Percentiles rank a stretch among this genome's conserved stretches.
These are phyloP conservation scores for Scaptomyza tumidula DNA, from an alignment of 2,888 invertebrate species.

Conservation along the genomic window DNA sequence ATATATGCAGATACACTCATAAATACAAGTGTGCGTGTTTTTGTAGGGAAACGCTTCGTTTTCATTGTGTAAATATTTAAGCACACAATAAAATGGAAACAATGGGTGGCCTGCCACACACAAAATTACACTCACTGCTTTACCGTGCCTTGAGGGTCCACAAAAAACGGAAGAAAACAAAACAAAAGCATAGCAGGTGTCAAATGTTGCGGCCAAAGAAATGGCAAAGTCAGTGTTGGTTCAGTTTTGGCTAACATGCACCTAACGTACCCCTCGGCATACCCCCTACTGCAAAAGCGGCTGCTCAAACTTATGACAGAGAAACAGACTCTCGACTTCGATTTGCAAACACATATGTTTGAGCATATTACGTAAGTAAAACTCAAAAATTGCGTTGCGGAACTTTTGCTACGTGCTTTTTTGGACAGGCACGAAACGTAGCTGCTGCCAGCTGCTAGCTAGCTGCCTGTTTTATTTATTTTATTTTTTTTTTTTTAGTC, in stretches of 20 bases:
- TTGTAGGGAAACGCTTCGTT: conserved; percentile 61
- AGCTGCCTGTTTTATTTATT: conserved; percentile 11
- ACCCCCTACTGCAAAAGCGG: neutral
- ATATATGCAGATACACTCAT: neutral
- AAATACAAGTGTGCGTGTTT: conserved; percentile 35
- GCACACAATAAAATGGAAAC: conserved; percentile 73
- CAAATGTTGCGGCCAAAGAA: conserved; percentile 73
- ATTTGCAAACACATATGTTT: conserved; percentile 69
- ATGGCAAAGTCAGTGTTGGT: conserved; percentile 61
- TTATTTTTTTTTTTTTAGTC: neutral
- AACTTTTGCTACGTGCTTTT: conserved; percentile 70
- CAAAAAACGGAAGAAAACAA: conserved; percentile 6
- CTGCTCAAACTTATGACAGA: conserved; percentile 57
- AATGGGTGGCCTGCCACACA: conserved; percentile 45
- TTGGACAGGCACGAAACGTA: conserved; percentile 55
- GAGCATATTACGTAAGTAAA: conserved; percentile 56
- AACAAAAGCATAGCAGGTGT: conserved; percentile 69
- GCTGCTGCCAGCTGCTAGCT: conserved; percentile 40
- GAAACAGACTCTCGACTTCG: conserved; percentile 38
- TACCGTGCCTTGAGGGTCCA: conserved; percentile 4
- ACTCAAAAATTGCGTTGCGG: conserved; percentile 75
- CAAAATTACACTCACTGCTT: conserved; percentile 5
- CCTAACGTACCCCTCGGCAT: neutral
- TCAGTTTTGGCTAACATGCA: conserved; percentile 25
- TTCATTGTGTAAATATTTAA: conserved; percentile 77